Evolutionary conservation across 2,797 vertebrate genomes (phyloP).

Genomic region (Ciconia nigra): DNA sequence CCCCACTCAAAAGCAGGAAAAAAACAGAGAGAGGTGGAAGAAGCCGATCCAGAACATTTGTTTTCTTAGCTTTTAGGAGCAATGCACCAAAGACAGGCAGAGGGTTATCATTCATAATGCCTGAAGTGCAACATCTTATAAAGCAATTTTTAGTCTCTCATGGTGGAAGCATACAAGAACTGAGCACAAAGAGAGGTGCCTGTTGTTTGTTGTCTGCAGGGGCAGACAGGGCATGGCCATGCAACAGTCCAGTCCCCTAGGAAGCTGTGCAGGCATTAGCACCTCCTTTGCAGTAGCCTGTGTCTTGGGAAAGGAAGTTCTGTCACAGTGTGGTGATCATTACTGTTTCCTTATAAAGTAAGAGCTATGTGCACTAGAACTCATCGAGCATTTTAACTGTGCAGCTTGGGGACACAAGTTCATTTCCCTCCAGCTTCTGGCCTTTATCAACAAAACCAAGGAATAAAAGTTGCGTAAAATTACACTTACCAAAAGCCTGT

Average conservation of each 20-base stretch:
- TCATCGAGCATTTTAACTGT: background rate
- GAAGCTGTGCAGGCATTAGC: background rate
- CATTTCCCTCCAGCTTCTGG: background rate
- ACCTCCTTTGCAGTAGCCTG: background rate
- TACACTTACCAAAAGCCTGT: background rate
- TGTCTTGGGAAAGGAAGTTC: background rate
- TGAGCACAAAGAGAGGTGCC: background rate
- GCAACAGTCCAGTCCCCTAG: background rate
- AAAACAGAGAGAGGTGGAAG: background rate
- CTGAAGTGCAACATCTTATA: background rate
- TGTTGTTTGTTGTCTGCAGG: background rate
- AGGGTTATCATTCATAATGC: background rate
- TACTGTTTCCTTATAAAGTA: background rate
- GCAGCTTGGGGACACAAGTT: background rate
- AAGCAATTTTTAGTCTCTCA: fast-evolving
- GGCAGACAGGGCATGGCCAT: background rate
- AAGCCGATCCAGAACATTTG: background rate
- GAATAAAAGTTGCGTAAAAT: background rate
- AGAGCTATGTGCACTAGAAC: background rate
- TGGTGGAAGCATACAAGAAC: background rate
- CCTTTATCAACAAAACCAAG: background rate
- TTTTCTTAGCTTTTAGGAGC: background rate
- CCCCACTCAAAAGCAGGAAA: background rate
- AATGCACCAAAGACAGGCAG: background rate
- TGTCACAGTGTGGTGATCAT: background rate